These are phyloP conservation scores for Gambelia wislizenii DNA, from an alignment of 2,797 vertebrate genomes.

Conservation along the genomic window DNA sequence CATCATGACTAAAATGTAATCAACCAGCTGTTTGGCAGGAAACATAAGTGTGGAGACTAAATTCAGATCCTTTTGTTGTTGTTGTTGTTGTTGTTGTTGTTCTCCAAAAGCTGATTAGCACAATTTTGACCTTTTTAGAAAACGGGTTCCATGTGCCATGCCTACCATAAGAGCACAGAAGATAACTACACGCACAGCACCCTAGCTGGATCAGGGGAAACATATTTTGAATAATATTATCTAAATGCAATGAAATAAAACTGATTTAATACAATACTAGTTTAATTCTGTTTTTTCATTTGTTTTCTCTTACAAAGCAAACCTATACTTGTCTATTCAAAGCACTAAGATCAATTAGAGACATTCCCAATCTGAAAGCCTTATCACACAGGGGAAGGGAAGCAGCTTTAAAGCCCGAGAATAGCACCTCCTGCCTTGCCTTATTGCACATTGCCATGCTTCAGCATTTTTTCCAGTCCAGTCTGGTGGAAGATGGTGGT, in stretches of 20 bases:
- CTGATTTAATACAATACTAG: constrained; percentile 1
- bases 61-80: background rate
- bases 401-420: too few species aligned
- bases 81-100: too few species aligned
- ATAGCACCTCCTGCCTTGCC: too few species aligned
- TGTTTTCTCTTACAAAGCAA: background rate
- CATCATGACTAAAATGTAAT: background rate
- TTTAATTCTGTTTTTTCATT: background rate
- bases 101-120: background rate
- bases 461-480: too few species aligned
- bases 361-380: too few species aligned
- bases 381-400: too few species aligned
- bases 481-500: too few species aligned
- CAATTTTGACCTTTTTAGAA: background rate
- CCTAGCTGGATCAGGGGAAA: background rate
- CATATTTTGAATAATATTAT: background rate
- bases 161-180: background rate
- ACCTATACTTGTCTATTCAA: background rate
- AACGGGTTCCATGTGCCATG: background rate
- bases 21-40: background rate
- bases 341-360: background rate
- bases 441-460: too few species aligned
- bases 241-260: constrained; percentile 23
- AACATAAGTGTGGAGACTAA: background rate
- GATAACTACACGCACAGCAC: background rate